Conservation (phyloP, 2,797 vertebrate genomes). For the Ceryle rudis region DNA sequence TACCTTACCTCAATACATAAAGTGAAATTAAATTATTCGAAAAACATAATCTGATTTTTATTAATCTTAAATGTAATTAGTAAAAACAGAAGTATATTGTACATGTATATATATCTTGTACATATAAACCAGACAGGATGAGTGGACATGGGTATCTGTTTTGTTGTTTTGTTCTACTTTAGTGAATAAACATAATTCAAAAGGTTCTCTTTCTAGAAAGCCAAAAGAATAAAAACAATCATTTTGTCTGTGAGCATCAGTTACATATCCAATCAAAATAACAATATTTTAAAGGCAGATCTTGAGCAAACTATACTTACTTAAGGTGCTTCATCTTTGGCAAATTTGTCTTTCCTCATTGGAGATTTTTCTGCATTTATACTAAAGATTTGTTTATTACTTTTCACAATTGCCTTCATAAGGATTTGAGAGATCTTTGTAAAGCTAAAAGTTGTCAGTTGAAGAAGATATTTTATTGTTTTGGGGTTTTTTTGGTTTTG, state of each 20-base stretch:
- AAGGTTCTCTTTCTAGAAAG: not conserved
- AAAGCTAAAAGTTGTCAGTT: not conserved
- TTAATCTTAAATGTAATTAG: not conserved
- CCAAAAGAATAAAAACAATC: not conserved
- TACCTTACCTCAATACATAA: not conserved
- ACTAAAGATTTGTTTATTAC: constrained; percentile 15
- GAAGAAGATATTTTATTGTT: not conserved
- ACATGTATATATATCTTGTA: not conserved
- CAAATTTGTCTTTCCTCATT: not conserved
- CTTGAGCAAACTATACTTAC: not conserved
- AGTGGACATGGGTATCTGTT: not conserved
- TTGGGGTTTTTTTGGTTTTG: not conserved
- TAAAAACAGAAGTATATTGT: not conserved
- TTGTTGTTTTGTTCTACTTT: not conserved
- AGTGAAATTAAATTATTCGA: not conserved
- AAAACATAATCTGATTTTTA: not conserved
- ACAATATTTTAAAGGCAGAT: not conserved
- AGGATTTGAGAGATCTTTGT: not conserved
- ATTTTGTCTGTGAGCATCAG: not conserved
- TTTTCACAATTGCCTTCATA: constrained; percentile 22
- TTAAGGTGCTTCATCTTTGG: not conserved
- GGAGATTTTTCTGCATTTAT: not conserved
- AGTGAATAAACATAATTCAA: not conserved
- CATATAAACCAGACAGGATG: not conserved
- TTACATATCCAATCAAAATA: not conserved